Conservation (phyloP, 2,797 vertebrate genomes). For the Microtus obscurus region DNA sequence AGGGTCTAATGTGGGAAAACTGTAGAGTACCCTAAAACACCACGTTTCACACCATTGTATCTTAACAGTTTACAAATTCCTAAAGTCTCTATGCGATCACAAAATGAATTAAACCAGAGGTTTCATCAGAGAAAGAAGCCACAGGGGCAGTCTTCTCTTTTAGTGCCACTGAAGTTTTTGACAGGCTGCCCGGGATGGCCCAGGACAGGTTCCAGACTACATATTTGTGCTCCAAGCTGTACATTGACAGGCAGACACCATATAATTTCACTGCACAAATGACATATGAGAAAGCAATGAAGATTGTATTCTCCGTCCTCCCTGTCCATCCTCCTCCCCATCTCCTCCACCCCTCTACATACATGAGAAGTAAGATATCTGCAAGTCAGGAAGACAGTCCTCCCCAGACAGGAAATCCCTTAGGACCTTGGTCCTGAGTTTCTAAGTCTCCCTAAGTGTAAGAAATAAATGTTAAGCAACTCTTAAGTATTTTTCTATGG, state of each 20-base stretch:
- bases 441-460: conserved; percentile 12
- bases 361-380: not conserved
- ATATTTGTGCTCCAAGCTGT: not conserved
- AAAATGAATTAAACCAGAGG: conserved; percentile 9
- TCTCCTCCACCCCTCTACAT: not conserved
- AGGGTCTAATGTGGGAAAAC: conserved; percentile 43
- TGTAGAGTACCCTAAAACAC: not conserved
- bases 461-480: conserved; percentile 59
- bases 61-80: conserved; percentile 20
- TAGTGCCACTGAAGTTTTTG: not conserved
- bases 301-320: not conserved
- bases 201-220: not conserved
- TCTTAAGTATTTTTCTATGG: conserved; percentile 37
- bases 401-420: conserved; percentile 7
- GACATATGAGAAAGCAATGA: not conserved
- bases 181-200: not conserved
- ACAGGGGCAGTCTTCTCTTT: not conserved
- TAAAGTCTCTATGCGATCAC: conserved; percentile 2
- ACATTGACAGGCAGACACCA: not conserved
- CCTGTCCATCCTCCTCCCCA: not conserved
- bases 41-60: not conserved
- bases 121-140: conserved; percentile 52
- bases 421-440: not conserved
- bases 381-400: not conserved
- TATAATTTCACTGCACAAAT: not conserved